Conservation (phyloP, 2,888 invertebrate species). For the Agonopterix arenella region DNA sequence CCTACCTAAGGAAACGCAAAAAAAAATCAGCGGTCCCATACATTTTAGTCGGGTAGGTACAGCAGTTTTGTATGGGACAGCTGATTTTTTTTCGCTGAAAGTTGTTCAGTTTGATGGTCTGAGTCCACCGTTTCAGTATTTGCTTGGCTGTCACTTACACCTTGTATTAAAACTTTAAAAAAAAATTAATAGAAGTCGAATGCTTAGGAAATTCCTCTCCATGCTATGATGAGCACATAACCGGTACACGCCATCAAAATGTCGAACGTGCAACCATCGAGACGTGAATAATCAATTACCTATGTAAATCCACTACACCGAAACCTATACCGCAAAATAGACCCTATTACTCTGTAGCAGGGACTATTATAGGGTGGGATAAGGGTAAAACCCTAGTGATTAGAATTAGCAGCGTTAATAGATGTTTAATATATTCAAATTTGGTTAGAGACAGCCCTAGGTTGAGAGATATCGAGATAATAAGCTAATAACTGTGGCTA, state of each 20-base stretch:
- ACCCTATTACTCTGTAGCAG: conserved; percentile 19
- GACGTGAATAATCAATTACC: conserved; percentile 63
- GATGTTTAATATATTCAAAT: conserved; percentile 47
- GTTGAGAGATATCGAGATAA: conserved; percentile 10
- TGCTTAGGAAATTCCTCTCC: too few relatives aligned
- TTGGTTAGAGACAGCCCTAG: conserved; percentile 16
- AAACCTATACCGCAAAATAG: conserved; percentile 15
- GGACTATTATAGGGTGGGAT: conserved; percentile 6
- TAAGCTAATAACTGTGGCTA: conserved; percentile 5
- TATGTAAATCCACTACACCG: conserved; percentile 33
- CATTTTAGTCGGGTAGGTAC: too few relatives aligned
- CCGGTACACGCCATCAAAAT: conserved; percentile 34
- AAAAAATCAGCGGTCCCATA: too few relatives aligned
- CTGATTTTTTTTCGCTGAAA: too few relatives aligned
- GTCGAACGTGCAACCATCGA: conserved; percentile 38
- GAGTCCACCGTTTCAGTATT: too few relatives aligned
- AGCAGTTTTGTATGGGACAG: too few relatives aligned
- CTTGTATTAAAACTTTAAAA: too few relatives aligned
- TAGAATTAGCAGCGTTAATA: conserved; percentile 41
- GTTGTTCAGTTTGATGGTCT: too few relatives aligned
- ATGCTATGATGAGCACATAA: neutral
- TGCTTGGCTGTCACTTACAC: too few relatives aligned
- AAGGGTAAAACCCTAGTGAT: conserved; percentile 16
- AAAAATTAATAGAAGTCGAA: too few relatives aligned
- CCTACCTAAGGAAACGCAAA: too few relatives aligned